Base-by-base conservation (phyloP, 1,140 invertebrate species). In the Galleria mellonella region DNA sequence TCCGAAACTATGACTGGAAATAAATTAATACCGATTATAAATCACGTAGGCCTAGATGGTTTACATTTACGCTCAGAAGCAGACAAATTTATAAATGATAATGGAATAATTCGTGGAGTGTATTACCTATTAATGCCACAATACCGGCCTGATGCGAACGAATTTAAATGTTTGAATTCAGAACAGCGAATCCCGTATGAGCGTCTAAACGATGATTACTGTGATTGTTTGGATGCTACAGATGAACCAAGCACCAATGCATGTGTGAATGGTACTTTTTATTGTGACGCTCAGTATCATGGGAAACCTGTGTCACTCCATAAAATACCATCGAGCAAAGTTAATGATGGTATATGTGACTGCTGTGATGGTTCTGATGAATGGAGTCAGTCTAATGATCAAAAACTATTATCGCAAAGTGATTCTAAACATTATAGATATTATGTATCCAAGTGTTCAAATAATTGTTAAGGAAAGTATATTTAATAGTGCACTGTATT, bases 291-390 rank as follows among this genome's bases (percentile, higher is more conserved):
- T 56, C 89, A 92, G 52, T 74, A 75, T 23, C 65, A 62, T 15
- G 82, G 78, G 47, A 74, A 72, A 10, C 70, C 83, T 5, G 81
- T 84, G 28, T 23, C 31, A 47, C 68, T 60, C 12, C 68, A 69
- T n/a, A 74, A 49, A 30, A 67, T 90, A 44, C 81, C 88, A 23
- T 90, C 89, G 27, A 86, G 83, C 56, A 89, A 93, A 71, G 93
- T 99, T 0, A 97, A 98, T 86, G 97, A 99, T 90, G 94, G 95
- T 9, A 92, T 97, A 46, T 99, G 97, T 89, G 97, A 95, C 73
- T 95, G 96, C 89, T 94, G 93, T 79, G 93, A 95, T 85, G 93
- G 94, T 17, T 93, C 92, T 30, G 94, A 95, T 76, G 94, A 95
- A 71, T 92, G 90, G 89, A 37, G 71, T 1, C 41, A 51, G 40